Base-by-base conservation (phyloP, 2,113 vertebrate genomes). In the Pygoscelis antarcticus region DNA sequence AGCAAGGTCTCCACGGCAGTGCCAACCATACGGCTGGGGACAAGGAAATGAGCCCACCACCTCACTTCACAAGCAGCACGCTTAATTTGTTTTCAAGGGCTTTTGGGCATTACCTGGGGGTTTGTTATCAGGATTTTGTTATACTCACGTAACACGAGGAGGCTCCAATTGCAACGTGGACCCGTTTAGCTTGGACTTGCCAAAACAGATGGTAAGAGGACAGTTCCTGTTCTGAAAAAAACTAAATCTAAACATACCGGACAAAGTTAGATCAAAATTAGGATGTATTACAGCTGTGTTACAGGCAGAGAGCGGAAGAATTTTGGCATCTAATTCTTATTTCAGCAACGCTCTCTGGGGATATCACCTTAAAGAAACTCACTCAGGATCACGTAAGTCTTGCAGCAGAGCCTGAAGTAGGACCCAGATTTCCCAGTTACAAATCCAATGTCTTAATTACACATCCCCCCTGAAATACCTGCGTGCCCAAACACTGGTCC, bases 211-310 rank as follows among this genome's bases (percentile, higher is more conserved):
- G 62, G 51, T 49, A 66, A 60, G 15, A 92, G 49, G 49, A 75
- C 72, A 83, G 74, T 87, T 87, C 79, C 46, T 84, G n/a, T 44
- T 64, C 51, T 84, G 78, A 62, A 88, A 93, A 57, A 71, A 7
- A 8, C 49, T 70, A n/a, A 72, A 82, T 42, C 36, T 68, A 85
- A 82, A 82, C 49, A 72, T 25, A 55, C 22, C 1, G 1, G n/a
- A 57, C 55, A 52, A 87, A 74, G 52, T 23, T 30, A 49, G 58
- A 71, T 44, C 75, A 46, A 85, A 76, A 91, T 72, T 22, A 32
- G 49, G 60, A 91, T 77, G 57, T 34, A 42, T 36, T 72, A 72
- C 80, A 76, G 75, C 74, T 66, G 58, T 38, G 52, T 70, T 61
- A 69, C 38, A 68, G 75, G 85, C 54, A 57, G 52, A 26, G 54